These are phyloP conservation scores for Loxodonta africana DNA, from an alignment of 2,113 vertebrate species.

Conservation along the genomic window DNA sequence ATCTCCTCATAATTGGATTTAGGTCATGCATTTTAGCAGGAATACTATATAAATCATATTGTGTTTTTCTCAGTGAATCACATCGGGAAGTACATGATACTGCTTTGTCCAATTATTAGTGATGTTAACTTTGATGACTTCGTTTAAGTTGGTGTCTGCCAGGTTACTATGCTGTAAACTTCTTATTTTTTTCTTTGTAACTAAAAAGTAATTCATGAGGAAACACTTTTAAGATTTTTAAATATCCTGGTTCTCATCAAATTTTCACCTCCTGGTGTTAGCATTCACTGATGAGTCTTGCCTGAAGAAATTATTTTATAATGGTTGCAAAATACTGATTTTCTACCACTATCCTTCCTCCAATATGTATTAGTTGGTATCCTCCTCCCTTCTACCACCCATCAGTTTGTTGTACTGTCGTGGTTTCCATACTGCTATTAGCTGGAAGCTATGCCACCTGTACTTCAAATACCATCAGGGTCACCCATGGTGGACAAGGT, in stretches of 20 bases:
- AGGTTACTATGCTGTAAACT: background rate
- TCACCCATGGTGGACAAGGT: background rate
- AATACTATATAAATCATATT: background rate
- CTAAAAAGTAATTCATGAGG: background rate
- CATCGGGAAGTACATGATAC: background rate
- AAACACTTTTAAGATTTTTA: background rate
- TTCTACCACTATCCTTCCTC: background rate
- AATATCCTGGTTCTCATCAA: background rate
- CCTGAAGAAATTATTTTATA: background rate
- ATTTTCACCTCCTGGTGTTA: background rate
- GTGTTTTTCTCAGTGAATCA: background rate
- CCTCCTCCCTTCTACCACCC: background rate
- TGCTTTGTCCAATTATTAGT: background rate
- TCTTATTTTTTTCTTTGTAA: background rate
- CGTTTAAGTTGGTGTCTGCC: background rate
- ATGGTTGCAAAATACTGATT: background rate
- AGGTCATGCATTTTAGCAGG: background rate
- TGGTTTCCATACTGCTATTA: background rate
- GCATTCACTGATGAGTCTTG: background rate
- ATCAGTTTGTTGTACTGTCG: background rate
- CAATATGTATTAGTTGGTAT: background rate
- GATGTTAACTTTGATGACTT: conserved; percentile 9
- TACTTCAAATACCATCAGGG: background rate
- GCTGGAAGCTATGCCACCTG: background rate
- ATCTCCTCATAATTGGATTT: conserved; percentile 43